These are phyloP conservation scores for Ammospiza nelsoni DNA, from an alignment of 2,113 vertebrate genomes.

Conservation along the genomic window DNA sequence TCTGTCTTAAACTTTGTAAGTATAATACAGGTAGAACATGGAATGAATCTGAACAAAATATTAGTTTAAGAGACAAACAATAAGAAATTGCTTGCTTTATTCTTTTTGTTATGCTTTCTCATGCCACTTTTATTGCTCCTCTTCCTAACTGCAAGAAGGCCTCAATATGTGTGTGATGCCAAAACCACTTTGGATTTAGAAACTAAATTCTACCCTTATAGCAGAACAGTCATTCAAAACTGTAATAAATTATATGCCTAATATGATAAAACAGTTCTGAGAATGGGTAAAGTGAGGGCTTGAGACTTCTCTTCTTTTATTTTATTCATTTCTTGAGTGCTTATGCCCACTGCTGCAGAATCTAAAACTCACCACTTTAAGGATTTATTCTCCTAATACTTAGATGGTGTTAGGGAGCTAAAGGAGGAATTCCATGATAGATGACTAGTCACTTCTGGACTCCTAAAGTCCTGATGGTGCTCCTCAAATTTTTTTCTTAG, in stretches of 20 bases:
- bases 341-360: not conserved
- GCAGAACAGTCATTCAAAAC: not conserved
- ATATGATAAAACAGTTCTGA: not conserved
- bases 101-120: not conserved
- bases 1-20: not conserved
- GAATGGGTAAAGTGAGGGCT: not conserved
- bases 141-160: not conserved
- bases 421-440: not conserved
- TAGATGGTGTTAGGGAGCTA: not conserved
- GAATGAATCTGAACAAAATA: not conserved
- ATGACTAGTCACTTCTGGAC: not conserved
- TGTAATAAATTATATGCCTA: not conserved
- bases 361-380: not conserved
- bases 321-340: not conserved
- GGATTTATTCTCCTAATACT: not conserved
- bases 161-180: not conserved
- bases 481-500: not conserved
- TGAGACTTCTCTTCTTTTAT: not conserved
- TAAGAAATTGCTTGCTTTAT: not conserved
- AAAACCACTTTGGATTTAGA: not conserved
- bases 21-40: not conserved
- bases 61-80: not conserved
- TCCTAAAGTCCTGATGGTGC: not conserved
- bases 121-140: not conserved
- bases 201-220: not conserved